These are phyloP conservation scores for Onchidella celtica DNA, from an alignment of 2,888 invertebrate species.

Conservation along the genomic window DNA sequence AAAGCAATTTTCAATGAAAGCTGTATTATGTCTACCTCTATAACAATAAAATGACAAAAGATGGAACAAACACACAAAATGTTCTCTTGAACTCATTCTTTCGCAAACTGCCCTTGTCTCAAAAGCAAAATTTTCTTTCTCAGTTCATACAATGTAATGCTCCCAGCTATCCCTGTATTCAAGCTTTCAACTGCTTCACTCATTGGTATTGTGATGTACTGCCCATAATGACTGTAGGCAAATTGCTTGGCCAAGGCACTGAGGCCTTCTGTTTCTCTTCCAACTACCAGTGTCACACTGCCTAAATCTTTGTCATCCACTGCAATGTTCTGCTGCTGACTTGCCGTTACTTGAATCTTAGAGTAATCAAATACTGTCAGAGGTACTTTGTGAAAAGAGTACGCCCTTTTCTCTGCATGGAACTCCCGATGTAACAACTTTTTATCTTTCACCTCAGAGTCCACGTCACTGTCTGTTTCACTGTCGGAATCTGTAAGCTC, in stretches of 20 bases:
- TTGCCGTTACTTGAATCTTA: not conserved
- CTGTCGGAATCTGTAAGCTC: conserved; percentile 6
- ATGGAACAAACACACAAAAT: too few relatives aligned
- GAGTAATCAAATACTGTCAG: conserved; percentile 18
- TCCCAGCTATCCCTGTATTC: conserved; percentile 91
- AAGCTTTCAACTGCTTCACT: conserved; percentile 89
- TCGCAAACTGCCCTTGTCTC: too few relatives aligned
- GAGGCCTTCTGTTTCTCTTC: conserved; percentile 94
- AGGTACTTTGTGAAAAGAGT: conserved; percentile 31
- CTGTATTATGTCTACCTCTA: too few relatives aligned
- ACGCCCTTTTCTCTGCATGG: not conserved
- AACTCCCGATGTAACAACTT: not conserved
- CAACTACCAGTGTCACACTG: conserved; percentile 86
- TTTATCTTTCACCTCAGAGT: not conserved
- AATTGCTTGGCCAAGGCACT: conserved; percentile 86
- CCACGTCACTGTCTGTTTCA: not conserved
- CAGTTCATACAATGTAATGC: conserved; percentile 92
- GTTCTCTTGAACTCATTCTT: too few relatives aligned
- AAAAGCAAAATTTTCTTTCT: conserved; percentile 72
- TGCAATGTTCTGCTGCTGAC: not conserved
- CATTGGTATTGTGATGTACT: conserved; percentile 89
- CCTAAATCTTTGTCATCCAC: too few relatives aligned
- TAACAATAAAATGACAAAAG: too few relatives aligned
- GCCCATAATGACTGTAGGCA: conserved; percentile 83
- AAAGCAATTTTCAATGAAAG: too few relatives aligned